Evolutionary conservation across 1,140 invertebrate species (phyloP).

Genomic region (Zaprionus capensis): DNA sequence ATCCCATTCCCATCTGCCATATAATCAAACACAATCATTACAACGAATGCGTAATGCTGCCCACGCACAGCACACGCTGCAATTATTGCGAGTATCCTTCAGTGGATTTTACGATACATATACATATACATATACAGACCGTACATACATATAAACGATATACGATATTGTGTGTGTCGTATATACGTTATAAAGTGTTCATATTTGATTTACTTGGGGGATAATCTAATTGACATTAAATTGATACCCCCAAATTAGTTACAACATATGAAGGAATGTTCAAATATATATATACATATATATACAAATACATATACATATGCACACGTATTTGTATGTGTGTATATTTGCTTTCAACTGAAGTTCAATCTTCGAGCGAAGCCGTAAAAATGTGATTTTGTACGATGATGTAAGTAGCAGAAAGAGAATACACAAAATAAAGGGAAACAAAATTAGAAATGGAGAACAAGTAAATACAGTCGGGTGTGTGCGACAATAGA

Average conservation of each 20-base stretch:
- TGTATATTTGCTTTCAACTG: constrained; percentile 3
- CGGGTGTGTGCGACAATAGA: background rate
- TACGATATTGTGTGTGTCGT: background rate
- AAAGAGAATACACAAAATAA: background rate
- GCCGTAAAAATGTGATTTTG: constrained; percentile 6
- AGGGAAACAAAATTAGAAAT: background rate
- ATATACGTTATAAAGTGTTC: constrained; percentile 25
- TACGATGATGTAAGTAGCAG: constrained; percentile 4
- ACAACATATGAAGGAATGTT: background rate
- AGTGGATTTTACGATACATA: background rate
- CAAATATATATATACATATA: background rate
- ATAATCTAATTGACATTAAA: constrained; percentile 12
- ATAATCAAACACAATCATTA: constrained; percentile 11
- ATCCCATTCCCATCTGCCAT: constrained; percentile 1
- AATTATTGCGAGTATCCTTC: constrained; percentile 7
- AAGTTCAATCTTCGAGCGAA: constrained; percentile 5
- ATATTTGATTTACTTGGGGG: constrained; percentile 7
- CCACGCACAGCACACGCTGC: constrained; percentile 1
- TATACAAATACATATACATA: background rate
- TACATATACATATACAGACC: background rate
- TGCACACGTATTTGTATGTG: background rate
- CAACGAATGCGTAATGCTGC: background rate
- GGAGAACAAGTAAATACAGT: background rate
- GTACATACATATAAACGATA: background rate
- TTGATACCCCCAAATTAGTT: background rate